Percentiles rank a stretch among this genome's conserved stretches.
phyloP scores from a whole-genome alignment of 2,113 vertebrate species.

The Empidonax traillii region DNA sequence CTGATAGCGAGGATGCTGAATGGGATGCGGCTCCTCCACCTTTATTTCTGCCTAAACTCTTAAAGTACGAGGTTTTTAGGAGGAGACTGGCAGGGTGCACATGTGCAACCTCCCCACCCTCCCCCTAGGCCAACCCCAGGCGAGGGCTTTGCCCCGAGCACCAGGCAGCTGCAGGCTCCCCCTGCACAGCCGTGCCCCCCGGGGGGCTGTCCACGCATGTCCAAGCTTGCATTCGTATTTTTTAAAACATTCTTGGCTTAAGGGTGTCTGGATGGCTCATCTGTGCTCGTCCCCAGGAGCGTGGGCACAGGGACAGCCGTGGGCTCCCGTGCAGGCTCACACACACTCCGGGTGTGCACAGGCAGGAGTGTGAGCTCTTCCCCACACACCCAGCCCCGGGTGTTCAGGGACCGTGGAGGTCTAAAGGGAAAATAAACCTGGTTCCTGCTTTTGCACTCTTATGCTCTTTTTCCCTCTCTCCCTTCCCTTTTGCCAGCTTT shows the following conservation, averaged over 20 bases:
- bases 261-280: background rate
- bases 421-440: background rate
- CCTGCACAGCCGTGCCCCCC: background rate
- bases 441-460: background rate
- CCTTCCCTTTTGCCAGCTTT: background rate
- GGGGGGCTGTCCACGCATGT: background rate
- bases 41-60: background rate
- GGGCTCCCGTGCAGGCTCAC: background rate
- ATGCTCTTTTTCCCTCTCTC: background rate
- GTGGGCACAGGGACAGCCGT: accelerated
- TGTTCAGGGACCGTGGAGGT: background rate
- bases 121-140: background rate
- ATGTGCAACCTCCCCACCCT: background rate
- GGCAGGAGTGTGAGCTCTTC: background rate
- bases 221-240: background rate
- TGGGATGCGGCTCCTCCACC: background rate
- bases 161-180: background rate
- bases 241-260: background rate
- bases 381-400: background rate
- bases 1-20: background rate
- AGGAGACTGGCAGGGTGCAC: background rate
- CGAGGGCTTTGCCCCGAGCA: background rate
- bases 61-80: background rate
- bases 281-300: background rate
- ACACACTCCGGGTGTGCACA: background rate